Conservation (phyloP, 1,140 invertebrate genomes). For the Anadara kagoshimensis region DNA sequence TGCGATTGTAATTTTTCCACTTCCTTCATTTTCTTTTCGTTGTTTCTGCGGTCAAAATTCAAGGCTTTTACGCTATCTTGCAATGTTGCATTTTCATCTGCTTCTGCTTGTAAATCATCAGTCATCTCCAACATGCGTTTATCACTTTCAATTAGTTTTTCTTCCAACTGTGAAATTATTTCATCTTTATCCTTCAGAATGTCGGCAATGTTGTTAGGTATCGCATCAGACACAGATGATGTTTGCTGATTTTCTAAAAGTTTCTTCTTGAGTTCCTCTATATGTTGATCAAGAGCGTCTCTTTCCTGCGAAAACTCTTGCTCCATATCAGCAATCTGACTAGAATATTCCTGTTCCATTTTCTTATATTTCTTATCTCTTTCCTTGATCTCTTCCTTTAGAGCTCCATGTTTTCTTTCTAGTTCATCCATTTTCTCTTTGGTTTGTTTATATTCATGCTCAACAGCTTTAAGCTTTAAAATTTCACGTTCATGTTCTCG, state of each 20-base stretch:
- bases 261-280: slow-evolving; percentile 61
- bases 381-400: slow-evolving; percentile 57
- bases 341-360: slow-evolving; percentile 56
- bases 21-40: slow-evolving; percentile 54
- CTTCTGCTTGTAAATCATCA: slow-evolving; percentile 62
- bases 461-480: slow-evolving; percentile 62
- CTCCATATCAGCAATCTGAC: slow-evolving; percentile 60
- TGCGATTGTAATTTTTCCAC: slow-evolving; percentile 54
- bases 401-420: slow-evolving; percentile 50
- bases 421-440: slow-evolving; percentile 63
- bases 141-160: slow-evolving; percentile 68
- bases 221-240: slow-evolving; percentile 54
- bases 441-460: slow-evolving; percentile 60
- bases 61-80: slow-evolving; percentile 50
- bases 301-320: slow-evolving; percentile 62
- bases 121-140: slow-evolving; percentile 63
- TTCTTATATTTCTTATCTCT: slow-evolving; percentile 58
- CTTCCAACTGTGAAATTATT: slow-evolving; percentile 67
- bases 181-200: slow-evolving; percentile 66
- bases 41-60: slow-evolving; percentile 51
- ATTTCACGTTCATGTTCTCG: slow-evolving; percentile 64
- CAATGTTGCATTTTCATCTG: slow-evolving; percentile 57
- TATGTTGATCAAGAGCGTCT: slow-evolving; percentile 64
- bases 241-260: slow-evolving; percentile 54
- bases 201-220: slow-evolving; percentile 61